Conservation (phyloP, 2,888 invertebrate genomes). For the Dendrolimus pini region DNA sequence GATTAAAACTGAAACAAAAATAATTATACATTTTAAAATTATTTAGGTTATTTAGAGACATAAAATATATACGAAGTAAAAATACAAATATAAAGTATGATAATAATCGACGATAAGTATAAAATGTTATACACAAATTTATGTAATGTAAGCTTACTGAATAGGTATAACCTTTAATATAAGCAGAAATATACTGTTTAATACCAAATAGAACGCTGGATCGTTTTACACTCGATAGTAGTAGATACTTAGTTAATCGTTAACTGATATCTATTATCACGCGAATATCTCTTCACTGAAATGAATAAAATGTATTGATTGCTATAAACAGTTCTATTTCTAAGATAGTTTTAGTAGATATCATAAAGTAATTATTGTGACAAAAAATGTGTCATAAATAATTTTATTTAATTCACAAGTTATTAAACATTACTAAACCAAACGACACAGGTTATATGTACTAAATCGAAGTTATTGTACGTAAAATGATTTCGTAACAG, state of each 20-base stretch:
- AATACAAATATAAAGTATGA: neutral
- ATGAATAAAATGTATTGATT: constrained; percentile 37
- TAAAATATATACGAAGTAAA: no score
- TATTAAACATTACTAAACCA: no score
- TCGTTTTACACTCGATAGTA: constrained; percentile 24
- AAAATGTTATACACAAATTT: neutral
- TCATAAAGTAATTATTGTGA: no score
- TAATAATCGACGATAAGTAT: neutral
- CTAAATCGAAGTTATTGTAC: neutral
- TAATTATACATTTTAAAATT: no score
- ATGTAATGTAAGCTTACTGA: neutral
- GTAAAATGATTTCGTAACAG: neutral
- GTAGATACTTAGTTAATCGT: constrained; percentile 25
- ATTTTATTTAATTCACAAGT: neutral
- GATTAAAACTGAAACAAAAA: no score
- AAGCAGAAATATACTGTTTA: neutral
- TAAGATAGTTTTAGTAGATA: constrained; percentile 7
- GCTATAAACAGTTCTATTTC: constrained; percentile 9
- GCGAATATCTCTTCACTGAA: constrained; percentile 28
- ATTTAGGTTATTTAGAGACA: no score
- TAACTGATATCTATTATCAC: constrained; percentile 43
- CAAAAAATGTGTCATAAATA: constrained; percentile 8
- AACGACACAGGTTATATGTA: neutral
- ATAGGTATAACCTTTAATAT: neutral
- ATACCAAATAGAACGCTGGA: neutral